Conservation (phyloP, 2,797 vertebrate genomes). For the Geotrypetes seraphini region DNA sequence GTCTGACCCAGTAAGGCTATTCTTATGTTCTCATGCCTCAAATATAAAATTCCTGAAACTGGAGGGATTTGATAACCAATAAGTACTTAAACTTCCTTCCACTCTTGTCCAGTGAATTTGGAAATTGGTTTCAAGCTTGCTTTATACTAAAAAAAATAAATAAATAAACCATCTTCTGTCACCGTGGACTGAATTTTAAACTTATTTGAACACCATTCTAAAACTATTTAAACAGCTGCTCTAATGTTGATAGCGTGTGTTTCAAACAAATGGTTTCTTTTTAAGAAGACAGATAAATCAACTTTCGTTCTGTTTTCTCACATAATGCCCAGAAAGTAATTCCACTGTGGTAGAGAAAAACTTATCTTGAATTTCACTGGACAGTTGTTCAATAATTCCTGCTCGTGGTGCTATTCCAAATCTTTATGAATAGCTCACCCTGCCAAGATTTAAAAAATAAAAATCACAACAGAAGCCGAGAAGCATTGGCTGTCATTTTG, state of each 20-base stretch:
- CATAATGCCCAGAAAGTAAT: slow-evolving; percentile 66
- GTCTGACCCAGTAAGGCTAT: no score
- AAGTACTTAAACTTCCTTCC: no score
- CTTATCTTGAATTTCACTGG: slow-evolving; percentile 86
- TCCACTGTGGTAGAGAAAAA: slow-evolving; percentile 76
- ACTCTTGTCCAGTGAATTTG: no score
- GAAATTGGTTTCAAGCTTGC: no score
- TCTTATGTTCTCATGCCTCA: no score
- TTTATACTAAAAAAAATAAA: no score
- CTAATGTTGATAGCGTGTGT: no score
- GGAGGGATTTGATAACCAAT: no score
- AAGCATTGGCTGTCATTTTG: slow-evolving; percentile 43
- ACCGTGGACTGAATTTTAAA: not conserved
- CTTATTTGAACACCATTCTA: not conserved
- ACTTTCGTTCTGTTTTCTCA: slow-evolving; percentile 56
- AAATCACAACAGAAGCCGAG: slow-evolving; percentile 38
- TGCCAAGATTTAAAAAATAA: slow-evolving; percentile 51
- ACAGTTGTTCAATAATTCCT: slow-evolving; percentile 91
- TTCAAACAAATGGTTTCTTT: slow-evolving; percentile 25
- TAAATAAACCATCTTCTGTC: not conserved
- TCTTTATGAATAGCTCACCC: slow-evolving; percentile 52
- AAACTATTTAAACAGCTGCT: no score
- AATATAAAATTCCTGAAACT: no score
- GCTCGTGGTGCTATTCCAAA: slow-evolving; percentile 76
- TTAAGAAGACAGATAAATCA: slow-evolving; percentile 40